Evolutionary conservation across 2,113 vertebrate species (phyloP).

Genomic region (Callaeas wilsoni): DNA sequence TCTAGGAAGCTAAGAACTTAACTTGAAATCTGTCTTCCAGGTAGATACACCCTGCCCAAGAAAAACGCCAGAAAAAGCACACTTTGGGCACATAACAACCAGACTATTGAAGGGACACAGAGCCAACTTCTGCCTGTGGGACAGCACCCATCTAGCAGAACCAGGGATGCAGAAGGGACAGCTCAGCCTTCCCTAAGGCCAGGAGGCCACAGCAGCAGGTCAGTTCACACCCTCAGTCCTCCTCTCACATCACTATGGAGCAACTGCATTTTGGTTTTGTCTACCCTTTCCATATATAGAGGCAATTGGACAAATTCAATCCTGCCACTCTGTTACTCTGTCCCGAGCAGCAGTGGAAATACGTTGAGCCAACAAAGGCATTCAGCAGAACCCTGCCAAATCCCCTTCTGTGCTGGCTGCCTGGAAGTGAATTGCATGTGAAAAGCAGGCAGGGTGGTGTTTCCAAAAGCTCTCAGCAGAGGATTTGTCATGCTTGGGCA

Average conservation of each 20-base stretch:
- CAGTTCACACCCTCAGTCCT: background rate
- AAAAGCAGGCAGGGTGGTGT: background rate
- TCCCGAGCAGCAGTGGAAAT: conserved; percentile 15
- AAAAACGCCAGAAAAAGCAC: background rate
- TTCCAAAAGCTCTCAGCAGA: background rate
- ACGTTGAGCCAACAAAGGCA: conserved; percentile 32
- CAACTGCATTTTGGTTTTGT: conserved; percentile 7
- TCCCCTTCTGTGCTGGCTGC: background rate
- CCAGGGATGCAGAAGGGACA: background rate
- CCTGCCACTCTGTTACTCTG: background rate
- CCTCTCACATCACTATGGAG: background rate
- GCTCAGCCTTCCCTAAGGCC: background rate
- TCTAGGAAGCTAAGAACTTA: background rate
- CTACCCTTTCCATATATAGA: conserved; percentile 32
- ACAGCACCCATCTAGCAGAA: background rate
- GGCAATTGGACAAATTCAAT: conserved; percentile 4
- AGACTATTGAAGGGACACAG: background rate
- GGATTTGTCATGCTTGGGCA: background rate
- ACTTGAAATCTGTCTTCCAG: background rate
- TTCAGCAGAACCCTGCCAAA: conserved; percentile 15
- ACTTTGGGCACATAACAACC: background rate
- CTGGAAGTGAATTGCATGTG: background rate
- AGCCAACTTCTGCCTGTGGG: background rate
- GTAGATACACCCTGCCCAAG: background rate
- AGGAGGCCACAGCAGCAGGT: background rate